Evolutionary conservation across 1,140 invertebrate genomes (phyloP).

Genomic region (Pseudomyrmex flavicornis): DNA sequence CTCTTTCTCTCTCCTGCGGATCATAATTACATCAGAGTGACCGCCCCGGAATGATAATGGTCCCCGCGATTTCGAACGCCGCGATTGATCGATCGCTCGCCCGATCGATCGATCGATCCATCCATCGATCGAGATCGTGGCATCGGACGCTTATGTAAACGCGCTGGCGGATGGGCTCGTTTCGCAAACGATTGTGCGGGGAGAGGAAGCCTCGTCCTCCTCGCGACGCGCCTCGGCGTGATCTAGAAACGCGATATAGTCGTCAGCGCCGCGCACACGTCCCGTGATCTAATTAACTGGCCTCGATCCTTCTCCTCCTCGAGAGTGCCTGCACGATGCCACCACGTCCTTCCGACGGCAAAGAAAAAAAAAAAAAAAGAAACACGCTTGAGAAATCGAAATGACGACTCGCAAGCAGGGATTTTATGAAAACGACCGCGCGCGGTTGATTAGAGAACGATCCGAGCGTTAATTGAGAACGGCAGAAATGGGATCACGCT

Average conservation of each 20-base stretch:
- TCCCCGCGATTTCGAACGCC: conserved; percentile 49
- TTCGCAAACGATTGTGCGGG: conserved; percentile 13
- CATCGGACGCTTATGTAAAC: conserved; percentile 24
- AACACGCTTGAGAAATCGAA: neutral
- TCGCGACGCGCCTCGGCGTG: conserved; percentile 25
- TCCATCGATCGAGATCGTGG: conserved; percentile 14
- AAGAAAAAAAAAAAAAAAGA: too few species aligned
- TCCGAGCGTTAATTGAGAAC: conserved; percentile 15
- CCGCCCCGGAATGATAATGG: conserved; percentile 65
- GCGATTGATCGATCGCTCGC: neutral
- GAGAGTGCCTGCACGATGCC: too few species aligned
- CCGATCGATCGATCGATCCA: conserved; percentile 10
- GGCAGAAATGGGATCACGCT: neutral
- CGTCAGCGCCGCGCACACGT: neutral
- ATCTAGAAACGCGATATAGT: conserved; percentile 58
- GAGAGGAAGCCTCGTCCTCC: too few species aligned
- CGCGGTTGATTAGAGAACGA: conserved; percentile 1
- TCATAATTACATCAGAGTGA: conserved; percentile 55
- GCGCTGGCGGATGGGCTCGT: conserved; percentile 8
- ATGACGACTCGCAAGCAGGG: neutral
- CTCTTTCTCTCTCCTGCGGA: neutral
- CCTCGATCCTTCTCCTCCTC: conserved; percentile 21
- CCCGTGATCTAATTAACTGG: conserved; percentile 57
- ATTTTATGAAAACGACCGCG: conserved; percentile 28
- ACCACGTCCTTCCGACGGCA: too few species aligned